Evolutionary conservation across 2,113 vertebrate species (phyloP), one percentile per base, ranked within the genome.

Genomic region (Dipodomys ordii): DNA sequence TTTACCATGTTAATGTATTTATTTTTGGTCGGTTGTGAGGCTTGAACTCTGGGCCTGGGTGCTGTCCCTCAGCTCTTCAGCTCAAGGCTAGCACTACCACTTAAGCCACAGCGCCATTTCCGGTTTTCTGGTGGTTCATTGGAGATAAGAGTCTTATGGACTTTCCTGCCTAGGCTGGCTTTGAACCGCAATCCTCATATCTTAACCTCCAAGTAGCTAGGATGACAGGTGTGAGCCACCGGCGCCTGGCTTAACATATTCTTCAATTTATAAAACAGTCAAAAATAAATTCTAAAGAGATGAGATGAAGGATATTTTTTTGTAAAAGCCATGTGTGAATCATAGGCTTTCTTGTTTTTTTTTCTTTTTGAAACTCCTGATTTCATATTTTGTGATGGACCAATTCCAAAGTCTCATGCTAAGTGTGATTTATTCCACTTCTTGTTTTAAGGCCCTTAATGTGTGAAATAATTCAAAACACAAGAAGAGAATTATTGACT

Each of bases 381-480:
- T 30, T 74, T 90, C 80, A 60, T 16, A 12, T 39, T 71, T 83
- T 6, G 10, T 68, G 60, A 60, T 3, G 30, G 22, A 81, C n/a
- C 9, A 67, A 27, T 35, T n/a, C 32, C 71, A 82, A 69, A 30
- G 35, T 35, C 57, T 92, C 65, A 64, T 76, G 35, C 25, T 44
- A 44, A 80, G n/a, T 73, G 64, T 82, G 49, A 64, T 53, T 91
- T 77, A 67, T 85, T 92, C 87, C 68, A 71, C 49, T 74, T 10
- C 57, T 65, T 85, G 32, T 25, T 92, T 92, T 46, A 62, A 76
- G n/a, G 15, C 4, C 71, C 72, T 11, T 28, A 71, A 4, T 89
- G n/a, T 46, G 57, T 78, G 44, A 77, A 85, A 67, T 22, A n/a
- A 23, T 22, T 69, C 35, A 72, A 83, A 60, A 87, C 46, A 62